These are phyloP conservation scores for Penaeus japonicus DNA, from an alignment of 1,140 invertebrate genomes.

Conservation along the genomic window DNA sequence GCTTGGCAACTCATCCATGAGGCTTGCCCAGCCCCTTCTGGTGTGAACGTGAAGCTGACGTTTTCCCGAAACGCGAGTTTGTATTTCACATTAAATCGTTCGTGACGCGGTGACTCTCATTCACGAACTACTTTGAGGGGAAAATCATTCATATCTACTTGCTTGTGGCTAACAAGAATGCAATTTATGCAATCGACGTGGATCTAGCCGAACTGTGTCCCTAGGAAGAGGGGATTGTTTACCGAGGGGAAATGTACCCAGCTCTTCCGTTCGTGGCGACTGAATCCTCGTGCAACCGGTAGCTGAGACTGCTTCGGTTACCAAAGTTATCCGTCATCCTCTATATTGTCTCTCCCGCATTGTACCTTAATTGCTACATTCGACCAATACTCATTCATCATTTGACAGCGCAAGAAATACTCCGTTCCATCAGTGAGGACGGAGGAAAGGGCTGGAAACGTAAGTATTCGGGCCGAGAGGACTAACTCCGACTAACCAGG, in stretches of 20 bases:
- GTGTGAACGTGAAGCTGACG: background rate
- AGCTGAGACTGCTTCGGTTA: background rate
- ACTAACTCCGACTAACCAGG: background rate
- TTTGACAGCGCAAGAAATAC: background rate
- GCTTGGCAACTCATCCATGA: conserved; percentile 2
- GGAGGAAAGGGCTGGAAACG: background rate
- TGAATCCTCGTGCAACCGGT: conserved; percentile 6
- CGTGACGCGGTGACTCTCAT: background rate
- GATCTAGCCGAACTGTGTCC: background rate
- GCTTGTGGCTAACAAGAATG: background rate
- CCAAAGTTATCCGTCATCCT: background rate
- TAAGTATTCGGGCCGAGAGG: background rate
- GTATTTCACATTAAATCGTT: background rate
- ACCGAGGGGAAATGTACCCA: conserved; percentile 18
- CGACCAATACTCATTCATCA: background rate
- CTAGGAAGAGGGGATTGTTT: background rate
- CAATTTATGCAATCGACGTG: background rate
- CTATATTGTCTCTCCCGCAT: background rate
- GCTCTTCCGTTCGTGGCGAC: background rate
- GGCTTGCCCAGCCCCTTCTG: conserved; percentile 28
- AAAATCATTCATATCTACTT: background rate
- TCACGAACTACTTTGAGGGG: background rate
- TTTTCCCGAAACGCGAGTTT: background rate
- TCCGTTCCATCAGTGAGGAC: background rate
- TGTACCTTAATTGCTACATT: background rate